Conservation (phyloP, 1,140 invertebrate genomes). For the Antheraea pernyi region DNA sequence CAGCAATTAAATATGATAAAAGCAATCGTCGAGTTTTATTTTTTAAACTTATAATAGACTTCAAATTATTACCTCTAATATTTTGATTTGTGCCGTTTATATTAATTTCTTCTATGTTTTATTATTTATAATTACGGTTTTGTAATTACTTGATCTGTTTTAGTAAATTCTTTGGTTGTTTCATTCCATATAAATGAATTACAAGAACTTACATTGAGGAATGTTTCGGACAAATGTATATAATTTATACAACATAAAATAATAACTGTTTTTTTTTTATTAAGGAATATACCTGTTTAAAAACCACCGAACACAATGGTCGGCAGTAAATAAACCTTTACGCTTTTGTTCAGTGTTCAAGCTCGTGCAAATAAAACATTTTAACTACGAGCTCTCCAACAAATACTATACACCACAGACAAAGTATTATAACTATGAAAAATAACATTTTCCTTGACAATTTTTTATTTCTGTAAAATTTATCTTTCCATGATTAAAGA, state of each 20-base stretch:
- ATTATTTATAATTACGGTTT: background rate
- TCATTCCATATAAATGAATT: too few species aligned
- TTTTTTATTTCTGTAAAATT: too few species aligned
- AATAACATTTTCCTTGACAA: too few species aligned
- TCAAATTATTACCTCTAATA: constrained; percentile 1
- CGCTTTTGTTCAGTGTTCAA: constrained; percentile 31
- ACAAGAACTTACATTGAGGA: too few species aligned
- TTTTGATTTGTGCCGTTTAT: constrained; percentile 7
- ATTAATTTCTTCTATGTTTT: constrained; percentile 5
- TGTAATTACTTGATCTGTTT: background rate
- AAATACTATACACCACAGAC: background rate
- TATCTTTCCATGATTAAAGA: too few species aligned
- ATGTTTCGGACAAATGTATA: too few species aligned
- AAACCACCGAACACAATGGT: constrained; percentile 54
- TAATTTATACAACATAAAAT: background rate
- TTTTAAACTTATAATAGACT: background rate
- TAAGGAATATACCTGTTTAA: constrained; percentile 54
- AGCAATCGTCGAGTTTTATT: constrained; percentile 4
- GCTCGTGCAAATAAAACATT: constrained; percentile 59
- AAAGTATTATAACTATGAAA: too few species aligned
- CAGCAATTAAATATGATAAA: constrained; percentile 14
- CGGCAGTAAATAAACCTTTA: constrained; percentile 43
- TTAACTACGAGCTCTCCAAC: constrained; percentile 30
- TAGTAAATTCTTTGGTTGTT: background rate
- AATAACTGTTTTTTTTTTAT: too few species aligned